Evolutionary conservation across 2,888 invertebrate genomes (phyloP).

Genomic region (Antheraea assamensis): DNA sequence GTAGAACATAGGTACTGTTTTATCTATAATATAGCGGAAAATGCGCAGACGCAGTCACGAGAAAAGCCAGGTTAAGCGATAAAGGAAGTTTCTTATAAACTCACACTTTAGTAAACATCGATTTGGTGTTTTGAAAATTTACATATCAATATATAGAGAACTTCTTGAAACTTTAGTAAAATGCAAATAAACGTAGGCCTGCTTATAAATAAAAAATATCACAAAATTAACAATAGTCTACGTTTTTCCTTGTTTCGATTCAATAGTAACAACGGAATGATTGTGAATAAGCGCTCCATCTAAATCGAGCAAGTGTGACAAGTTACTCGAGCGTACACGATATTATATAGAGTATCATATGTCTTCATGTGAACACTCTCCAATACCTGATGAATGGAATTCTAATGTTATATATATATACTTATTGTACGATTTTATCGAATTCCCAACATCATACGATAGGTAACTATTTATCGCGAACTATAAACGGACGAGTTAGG

Average conservation of each 20-base stretch:
- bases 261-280: neutral
- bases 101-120: neutral
- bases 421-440: neutral
- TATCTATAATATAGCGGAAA: too few relatives aligned
- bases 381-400: constrained; percentile 20
- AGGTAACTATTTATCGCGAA: neutral
- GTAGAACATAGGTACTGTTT: too few relatives aligned
- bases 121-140: neutral
- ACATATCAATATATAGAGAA: neutral
- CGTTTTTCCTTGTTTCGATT: neutral
- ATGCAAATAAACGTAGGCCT: neutral
- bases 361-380: constrained; percentile 28
- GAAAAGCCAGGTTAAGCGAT: neutral
- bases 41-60: too few relatives aligned
- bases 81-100: neutral
- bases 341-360: constrained; percentile 26
- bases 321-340: constrained; percentile 23
- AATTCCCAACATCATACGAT: neutral
- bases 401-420: constrained; percentile 11
- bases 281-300: neutral
- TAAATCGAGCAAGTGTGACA: constrained; percentile 18
- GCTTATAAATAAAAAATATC: neutral
- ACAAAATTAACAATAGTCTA: too few relatives aligned
- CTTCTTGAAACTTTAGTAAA: neutral
- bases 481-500: neutral